Base-by-base conservation (phyloP, 1,140 invertebrate species). In the Brachionus koreanus region DNA sequence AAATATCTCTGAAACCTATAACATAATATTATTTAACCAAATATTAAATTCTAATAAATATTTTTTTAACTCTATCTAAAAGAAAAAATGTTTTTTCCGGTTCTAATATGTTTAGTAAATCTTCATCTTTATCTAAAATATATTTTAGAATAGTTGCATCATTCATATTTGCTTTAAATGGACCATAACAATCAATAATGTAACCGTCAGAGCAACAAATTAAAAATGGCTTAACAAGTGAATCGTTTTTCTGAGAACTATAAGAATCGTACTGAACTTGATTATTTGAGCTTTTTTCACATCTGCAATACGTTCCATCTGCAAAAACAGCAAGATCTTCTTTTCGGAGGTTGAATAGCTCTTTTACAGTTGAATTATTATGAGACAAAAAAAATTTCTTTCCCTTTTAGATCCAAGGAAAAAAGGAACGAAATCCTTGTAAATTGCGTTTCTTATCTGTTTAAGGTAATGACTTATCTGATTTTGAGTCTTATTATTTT, bases 321-420 rank as follows among this genome's bases (percentile, higher is more conserved):
- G 25, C 23, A 3, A 29, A 33, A 33, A 67, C 33, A 12, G 29
- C 63, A 23, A 67, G 63, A 13, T 35, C 29, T 10, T 69, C 10
- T 23, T 69, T 69, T 37, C 12, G n/a, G 39, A 69, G 16, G n/a
- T n/a, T 33, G n/a, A 69, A 69, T 35, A 39, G 29, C n/a, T 37
- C n/a, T n/a, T 13, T n/a, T n/a, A n/a, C 16, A 12, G 35, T 69
- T 69, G 29, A 10, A 69, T 69, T 69, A n/a, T 69, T 39, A 69
- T 69, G 65, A n/a, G 5, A 10, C n/a, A 37, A 69, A 69, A 69
- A 69, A 69, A 69, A n/a, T 69, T 37, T 69, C 65, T 39, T 69
- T n/a, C n/a, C 7, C n/a, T 69, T 35, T n/a, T 69, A 39, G 10
- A 63, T 37, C 33, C 65, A 2, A 69, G 16, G 16, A n/a, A 69